Percentiles rank a stretch among this genome's conserved stretches.
Conservation (phyloP, 2,113 vertebrate species). For the Eolophus roseicapilla region DNA sequence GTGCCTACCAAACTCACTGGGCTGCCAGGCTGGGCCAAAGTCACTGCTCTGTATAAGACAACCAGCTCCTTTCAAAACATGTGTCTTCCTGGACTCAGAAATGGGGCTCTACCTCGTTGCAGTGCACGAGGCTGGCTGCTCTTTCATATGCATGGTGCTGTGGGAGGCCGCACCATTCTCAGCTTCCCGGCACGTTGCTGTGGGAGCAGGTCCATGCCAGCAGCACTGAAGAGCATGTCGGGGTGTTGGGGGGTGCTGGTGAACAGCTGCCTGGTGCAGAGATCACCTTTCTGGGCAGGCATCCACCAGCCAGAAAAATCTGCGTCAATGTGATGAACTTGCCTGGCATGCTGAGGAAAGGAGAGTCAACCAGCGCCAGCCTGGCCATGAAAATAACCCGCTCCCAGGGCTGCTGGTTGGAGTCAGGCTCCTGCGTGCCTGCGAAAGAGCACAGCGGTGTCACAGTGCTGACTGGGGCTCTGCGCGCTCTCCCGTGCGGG, state of each 20-base stretch:
- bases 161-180: background rate
- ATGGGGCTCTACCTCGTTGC: rapidly evolving
- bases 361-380: background rate
- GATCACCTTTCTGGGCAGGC: background rate
- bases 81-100: background rate
- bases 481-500: rapidly evolving
- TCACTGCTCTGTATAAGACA: background rate
- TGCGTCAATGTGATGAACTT: background rate
- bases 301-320: background rate
- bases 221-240: background rate
- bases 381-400: background rate
- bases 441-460: rapidly evolving
- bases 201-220: rapidly evolving
- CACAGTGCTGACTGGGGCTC: background rate
- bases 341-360: background rate
- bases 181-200: background rate
- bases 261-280: background rate
- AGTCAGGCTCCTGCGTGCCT: rapidly evolving
- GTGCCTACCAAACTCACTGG: background rate
- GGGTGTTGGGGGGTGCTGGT: rapidly evolving
- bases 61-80: background rate
- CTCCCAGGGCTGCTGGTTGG: background rate
- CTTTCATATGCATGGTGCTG: background rate
- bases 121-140: background rate
- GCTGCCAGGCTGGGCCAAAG: background rate